phyloP scores from a whole-genome alignment of 2,113 vertebrate species.

The Amphiprion ocellaris region DNA sequence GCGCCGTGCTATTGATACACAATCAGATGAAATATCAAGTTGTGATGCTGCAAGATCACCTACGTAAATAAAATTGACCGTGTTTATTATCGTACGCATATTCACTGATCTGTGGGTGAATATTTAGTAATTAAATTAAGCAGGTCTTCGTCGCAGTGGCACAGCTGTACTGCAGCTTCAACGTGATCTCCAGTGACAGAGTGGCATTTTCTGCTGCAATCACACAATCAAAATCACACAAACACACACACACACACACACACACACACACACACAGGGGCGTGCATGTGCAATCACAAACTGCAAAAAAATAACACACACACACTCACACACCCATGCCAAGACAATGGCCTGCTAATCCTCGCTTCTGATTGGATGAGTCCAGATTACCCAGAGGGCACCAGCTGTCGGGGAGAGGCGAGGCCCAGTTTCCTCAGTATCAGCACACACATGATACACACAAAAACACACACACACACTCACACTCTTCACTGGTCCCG shows the following conservation, averaged over 20 bases:
- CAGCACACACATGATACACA: constrained; percentile 24
- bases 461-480: constrained; percentile 8
- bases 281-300: constrained; percentile 8
- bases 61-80: no score
- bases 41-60: neutral
- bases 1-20: no score
- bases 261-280: neutral
- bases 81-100: neutral
- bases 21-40: no score
- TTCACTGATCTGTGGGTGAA: constrained; percentile 12
- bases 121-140: constrained; percentile 28
- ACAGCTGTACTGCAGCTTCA: constrained; percentile 50
- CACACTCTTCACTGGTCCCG: constrained; percentile 15
- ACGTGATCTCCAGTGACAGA: constrained; percentile 57
- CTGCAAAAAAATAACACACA: constrained; percentile 37
- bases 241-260: constrained; percentile 13
- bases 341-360: constrained; percentile 83
- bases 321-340: constrained; percentile 52
- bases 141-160: constrained; percentile 31
- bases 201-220: constrained; percentile 53
- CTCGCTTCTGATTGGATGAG: constrained; percentile 74
- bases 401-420: constrained; percentile 78
- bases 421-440: constrained; percentile 77
- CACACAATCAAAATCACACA: constrained; percentile 14
- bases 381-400: constrained; percentile 82